phyloP scores from a whole-genome alignment of 2,797 vertebrate genomes.

The Poeciliopsis gracilis region DNA sequence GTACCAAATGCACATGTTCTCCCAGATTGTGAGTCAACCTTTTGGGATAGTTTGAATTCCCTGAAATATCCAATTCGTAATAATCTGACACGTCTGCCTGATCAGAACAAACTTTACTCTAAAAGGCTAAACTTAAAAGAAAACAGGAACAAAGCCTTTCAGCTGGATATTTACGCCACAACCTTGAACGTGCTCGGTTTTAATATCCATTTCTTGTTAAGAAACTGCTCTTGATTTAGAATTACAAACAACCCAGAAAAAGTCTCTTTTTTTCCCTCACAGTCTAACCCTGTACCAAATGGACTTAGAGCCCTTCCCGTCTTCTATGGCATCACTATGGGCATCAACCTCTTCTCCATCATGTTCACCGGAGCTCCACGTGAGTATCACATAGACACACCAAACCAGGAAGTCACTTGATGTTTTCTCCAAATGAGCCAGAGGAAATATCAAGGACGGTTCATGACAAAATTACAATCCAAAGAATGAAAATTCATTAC shows the following conservation, averaged over 20 bases:
- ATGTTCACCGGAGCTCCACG: constrained; percentile 92
- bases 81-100: neutral
- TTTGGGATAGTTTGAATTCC: neutral
- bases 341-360: constrained; percentile 96
- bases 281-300: constrained; percentile 92
- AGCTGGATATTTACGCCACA: neutral
- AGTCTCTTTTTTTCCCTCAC: constrained; percentile 33
- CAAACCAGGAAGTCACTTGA: constrained; percentile 31
- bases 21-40: neutral
- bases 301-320: constrained; percentile 90
- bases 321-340: constrained; percentile 93
- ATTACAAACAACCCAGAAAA: neutral
- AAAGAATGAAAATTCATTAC: constrained; percentile 2
- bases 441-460: constrained; percentile 16
- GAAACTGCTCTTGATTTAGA: neutral
- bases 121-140: neutral
- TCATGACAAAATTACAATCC: constrained; percentile 33
- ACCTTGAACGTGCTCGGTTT: neutral
- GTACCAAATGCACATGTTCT: neutral
- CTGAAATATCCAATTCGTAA: neutral
- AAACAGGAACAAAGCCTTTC: neutral
- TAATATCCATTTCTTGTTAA: neutral
- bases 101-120: neutral
- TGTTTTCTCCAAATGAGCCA: constrained; percentile 25
- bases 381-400: constrained; percentile 79